Base-by-base conservation (phyloP, 2,113 vertebrate species). In the Menura novaehollandiae region DNA sequence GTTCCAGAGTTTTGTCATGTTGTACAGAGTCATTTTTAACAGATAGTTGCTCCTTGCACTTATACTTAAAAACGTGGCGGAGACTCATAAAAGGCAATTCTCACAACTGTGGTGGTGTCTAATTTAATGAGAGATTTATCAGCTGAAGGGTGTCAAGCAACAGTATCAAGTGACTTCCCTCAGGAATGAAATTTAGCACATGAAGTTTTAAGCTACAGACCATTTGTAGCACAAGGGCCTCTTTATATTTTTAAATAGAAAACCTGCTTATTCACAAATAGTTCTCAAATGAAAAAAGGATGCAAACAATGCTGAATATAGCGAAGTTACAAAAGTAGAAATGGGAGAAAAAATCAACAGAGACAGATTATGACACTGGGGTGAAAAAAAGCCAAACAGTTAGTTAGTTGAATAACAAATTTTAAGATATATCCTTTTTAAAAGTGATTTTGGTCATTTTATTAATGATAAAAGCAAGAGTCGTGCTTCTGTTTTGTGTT, bases 71-170 rank as follows among this genome's bases (percentile, higher is more conserved):
- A 95, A 85, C 0, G 1, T 62, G 33, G 55, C 82, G 35, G 77
- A 94, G 67, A 28, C 72, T 96, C 81, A 93, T 95, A 95, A 96
- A 94, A 84, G 44, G 39, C 77, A 95, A 72, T 93, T 93, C 68
- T 94, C 68, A 79, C 64, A 88, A 30, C 55, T 28, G 67, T 80
- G 33, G 76, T 88, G 68, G 74, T 96, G 91, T 89, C 95, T 95
- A 81, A 83, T 93, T 96, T 92, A 94, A 93, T 94, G 44, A 91
- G 78, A 91, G 73, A 81, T 86, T 94, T 86, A 90, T 90, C 81
- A 74, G 72, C 24, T 89, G 87, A 95, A 69, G 51, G 7, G 52
- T 86, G 89, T 93, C 58, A 77, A 91, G 74, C 6, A 72, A 28
- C 58, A 93, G 26, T 56, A 73, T 72, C 43, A 66, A 91, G 33